Conservation (phyloP, 1,140 invertebrate species). For the Neodiprion lecontei region DNA sequence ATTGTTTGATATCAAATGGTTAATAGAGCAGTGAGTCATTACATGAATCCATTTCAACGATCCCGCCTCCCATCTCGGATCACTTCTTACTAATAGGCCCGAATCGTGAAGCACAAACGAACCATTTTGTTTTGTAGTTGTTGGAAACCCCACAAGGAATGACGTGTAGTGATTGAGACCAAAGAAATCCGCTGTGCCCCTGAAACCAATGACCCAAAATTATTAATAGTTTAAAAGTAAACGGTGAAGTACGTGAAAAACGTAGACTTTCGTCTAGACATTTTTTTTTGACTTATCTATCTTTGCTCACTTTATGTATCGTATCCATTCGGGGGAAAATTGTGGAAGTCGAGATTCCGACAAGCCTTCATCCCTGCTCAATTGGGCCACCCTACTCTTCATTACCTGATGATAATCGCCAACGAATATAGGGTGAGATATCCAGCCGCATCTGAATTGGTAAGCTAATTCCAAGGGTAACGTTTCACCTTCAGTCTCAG, state of each 20-base stretch:
- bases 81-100: constrained; percentile 27
- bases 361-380: constrained; percentile 63
- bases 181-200: constrained; percentile 67
- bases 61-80: constrained; percentile 40
- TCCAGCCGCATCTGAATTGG: constrained; percentile 67
- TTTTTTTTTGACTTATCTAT: too few species aligned
- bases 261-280: too few species aligned
- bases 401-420: constrained; percentile 70
- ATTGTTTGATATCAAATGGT: too few species aligned
- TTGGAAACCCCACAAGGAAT: constrained; percentile 21
- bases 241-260: too few species aligned
- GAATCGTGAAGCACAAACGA: constrained; percentile 25
- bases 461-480: constrained; percentile 34
- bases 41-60: constrained; percentile 53
- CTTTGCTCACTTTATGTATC: constrained; percentile 31
- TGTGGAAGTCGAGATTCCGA: constrained; percentile 60
- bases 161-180: constrained; percentile 70
- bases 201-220: constrained; percentile 31
- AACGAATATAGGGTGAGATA: constrained; percentile 68
- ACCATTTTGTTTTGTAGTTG: constrained; percentile 21
- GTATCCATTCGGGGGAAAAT: constrained; percentile 60
- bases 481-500: constrained; percentile 29
- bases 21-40: not conserved
- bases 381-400: constrained; percentile 59
- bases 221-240: not conserved